These are phyloP conservation scores for Druceiella hillmani DNA, from an alignment of 2,888 invertebrate genomes.

Conservation along the genomic window DNA sequence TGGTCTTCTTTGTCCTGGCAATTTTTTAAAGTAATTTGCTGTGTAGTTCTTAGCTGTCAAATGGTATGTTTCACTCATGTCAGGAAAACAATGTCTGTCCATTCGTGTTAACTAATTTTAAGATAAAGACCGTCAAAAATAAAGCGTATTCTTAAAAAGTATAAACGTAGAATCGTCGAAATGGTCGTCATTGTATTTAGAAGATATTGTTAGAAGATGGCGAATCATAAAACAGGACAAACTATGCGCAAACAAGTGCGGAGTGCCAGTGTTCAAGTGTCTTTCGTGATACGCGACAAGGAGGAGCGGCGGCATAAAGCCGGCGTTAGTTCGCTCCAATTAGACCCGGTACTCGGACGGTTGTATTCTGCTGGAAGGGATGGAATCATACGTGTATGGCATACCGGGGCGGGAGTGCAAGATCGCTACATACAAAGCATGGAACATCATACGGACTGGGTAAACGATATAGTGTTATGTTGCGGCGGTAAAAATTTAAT, in stretches of 20 bases:
- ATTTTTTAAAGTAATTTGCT: too few relatives aligned
- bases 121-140: too few relatives aligned
- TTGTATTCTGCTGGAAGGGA: conserved; percentile 96
- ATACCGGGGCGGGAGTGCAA: conserved; percentile 55
- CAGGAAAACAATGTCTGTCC: too few relatives aligned
- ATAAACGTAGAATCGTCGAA: too few relatives aligned
- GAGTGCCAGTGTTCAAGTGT: too few relatives aligned
- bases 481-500: conserved; percentile 96
- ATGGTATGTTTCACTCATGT: too few relatives aligned
- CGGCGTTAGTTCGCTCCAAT: conserved; percentile 93
- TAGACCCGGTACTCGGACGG: conserved; percentile 80
- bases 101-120: too few relatives aligned
- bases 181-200: too few relatives aligned
- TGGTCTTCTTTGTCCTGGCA: too few relatives aligned
- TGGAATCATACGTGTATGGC: conserved; percentile 93
- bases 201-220: too few relatives aligned
- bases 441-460: conserved; percentile 99
- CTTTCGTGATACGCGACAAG: conserved; percentile 96
- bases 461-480: conserved; percentile 97
- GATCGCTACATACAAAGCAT: conserved; percentile 83
- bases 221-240: conserved; percentile 42
- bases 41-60: too few relatives aligned
- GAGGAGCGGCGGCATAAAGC: conserved; percentile 92
- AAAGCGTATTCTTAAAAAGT: too few relatives aligned
- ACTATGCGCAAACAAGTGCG: conserved; percentile 40